phyloP scores from a whole-genome alignment of 2,113 vertebrate species.

The Miniopterus natalensis region DNA sequence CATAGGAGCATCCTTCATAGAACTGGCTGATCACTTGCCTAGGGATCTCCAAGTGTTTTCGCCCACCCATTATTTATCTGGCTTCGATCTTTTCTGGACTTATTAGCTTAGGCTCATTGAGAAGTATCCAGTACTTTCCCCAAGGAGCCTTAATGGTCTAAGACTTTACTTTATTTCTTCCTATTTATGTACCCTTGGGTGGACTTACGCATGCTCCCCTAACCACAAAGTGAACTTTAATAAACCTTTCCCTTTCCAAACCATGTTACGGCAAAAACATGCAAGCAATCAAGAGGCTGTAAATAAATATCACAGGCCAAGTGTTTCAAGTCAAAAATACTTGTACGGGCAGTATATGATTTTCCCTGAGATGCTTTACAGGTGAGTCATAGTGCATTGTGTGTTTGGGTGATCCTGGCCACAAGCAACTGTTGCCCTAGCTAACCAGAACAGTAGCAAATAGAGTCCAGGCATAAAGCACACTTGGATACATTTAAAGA shows the following conservation, averaged over 20 bases:
- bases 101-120: background rate
- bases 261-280: slow-evolving; percentile 54
- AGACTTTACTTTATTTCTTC: slow-evolving; percentile 42
- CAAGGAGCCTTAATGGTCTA: background rate
- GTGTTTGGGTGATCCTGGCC: slow-evolving; percentile 80
- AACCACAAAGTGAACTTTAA: slow-evolving; percentile 37
- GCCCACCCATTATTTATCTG: background rate
- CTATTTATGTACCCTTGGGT: background rate
- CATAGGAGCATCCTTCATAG: background rate
- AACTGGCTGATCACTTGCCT: background rate
- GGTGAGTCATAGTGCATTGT: slow-evolving; percentile 87
- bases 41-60: background rate
- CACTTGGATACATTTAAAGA: slow-evolving; percentile 2
- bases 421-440: slow-evolving; percentile 70
- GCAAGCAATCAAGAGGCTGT: slow-evolving; percentile 60
- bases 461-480: slow-evolving; percentile 20
- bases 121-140: background rate
- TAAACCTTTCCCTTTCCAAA: slow-evolving; percentile 56
- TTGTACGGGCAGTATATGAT: slow-evolving; percentile 86
- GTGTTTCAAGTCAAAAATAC: slow-evolving; percentile 82
- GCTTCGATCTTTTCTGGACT: background rate
- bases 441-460: slow-evolving; percentile 60
- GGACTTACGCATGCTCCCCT: background rate
- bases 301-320: slow-evolving; percentile 82
- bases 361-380: slow-evolving; percentile 86